phyloP scores from a whole-genome alignment of 1,140 invertebrate species.

The Acromyrmex echinatior region DNA sequence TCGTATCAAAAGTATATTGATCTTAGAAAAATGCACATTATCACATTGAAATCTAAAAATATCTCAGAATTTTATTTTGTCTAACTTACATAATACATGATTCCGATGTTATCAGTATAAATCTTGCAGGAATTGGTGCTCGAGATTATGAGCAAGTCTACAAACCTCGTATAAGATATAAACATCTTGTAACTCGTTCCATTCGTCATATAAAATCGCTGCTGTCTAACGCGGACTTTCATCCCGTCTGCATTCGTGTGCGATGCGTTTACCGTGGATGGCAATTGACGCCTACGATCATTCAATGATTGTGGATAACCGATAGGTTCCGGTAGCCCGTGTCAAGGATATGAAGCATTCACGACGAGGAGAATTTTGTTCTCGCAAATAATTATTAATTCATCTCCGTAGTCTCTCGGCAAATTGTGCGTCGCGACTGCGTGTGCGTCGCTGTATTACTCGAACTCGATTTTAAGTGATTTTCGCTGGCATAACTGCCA shows the following conservation, averaged over 20 bases:
- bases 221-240: not conserved
- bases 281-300: constrained; percentile 55
- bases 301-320: constrained; percentile 42
- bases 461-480: constrained; percentile 24
- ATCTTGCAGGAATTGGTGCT: not conserved
- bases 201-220: not conserved
- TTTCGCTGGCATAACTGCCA: constrained; percentile 9
- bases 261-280: not conserved
- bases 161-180: not conserved
- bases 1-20: not conserved
- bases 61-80: constrained; percentile 12
- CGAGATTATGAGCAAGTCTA: constrained; percentile 9
- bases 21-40: not conserved
- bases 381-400: constrained; percentile 49
- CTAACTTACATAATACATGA: not conserved
- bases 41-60: not conserved
- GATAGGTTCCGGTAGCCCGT: constrained; percentile 49
- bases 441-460: not conserved
- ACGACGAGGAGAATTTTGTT: constrained; percentile 6
- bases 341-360: constrained; percentile 7
- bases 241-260: not conserved
- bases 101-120: constrained; percentile 20
- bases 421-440: not conserved
- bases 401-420: not conserved
- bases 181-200: constrained; percentile 4